These are phyloP conservation scores for Diadumene lineata DNA, from an alignment of 92 coral and sea anemone genomes.

Conservation along the genomic window DNA sequence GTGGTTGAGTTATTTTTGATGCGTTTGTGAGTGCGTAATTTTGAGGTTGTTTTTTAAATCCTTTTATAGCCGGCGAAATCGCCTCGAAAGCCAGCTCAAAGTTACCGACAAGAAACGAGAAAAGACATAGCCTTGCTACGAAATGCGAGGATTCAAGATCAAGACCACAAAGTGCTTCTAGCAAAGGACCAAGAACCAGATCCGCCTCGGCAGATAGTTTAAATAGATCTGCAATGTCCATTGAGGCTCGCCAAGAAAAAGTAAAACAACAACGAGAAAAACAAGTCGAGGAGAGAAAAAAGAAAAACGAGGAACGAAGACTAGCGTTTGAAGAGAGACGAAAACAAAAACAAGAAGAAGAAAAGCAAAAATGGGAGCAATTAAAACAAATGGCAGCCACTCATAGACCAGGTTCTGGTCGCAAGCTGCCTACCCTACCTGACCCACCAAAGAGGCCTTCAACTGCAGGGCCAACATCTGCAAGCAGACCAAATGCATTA, in stretches of 20 bases:
- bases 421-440: slow-evolving; percentile 87
- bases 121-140: slow-evolving; percentile 28
- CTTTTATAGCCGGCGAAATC: slow-evolving; percentile 45
- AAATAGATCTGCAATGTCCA: slow-evolving; percentile 42
- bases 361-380: slow-evolving; percentile 63
- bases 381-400: slow-evolving; percentile 68
- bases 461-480: slow-evolving; percentile 42
- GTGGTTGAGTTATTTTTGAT: not conserved
- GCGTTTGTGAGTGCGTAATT: slow-evolving; percentile 3
- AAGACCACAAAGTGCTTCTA: slow-evolving; percentile 59
- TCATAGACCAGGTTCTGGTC: slow-evolving; percentile 79
- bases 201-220: slow-evolving; percentile 68
- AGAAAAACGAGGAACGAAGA: slow-evolving; percentile 85
- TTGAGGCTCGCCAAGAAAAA: slow-evolving; percentile 66
- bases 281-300: slow-evolving; percentile 82
- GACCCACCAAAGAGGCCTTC: slow-evolving; percentile 66
- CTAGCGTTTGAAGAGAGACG: slow-evolving; percentile 90
- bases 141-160: slow-evolving; percentile 33
- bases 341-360: slow-evolving; percentile 75
- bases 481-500: slow-evolving; percentile 66
- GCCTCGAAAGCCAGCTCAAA: slow-evolving; percentile 35
- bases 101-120: slow-evolving; percentile 28
- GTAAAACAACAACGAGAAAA: slow-evolving; percentile 84
- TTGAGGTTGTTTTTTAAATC: slow-evolving; percentile 15
- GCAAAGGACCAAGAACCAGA: slow-evolving; percentile 44